Evolutionary conservation across 1,140 invertebrate genomes (phyloP), one percentile per base, ranked within the genome.

Genomic region (Carcinoscorpius rotundicauda): DNA sequence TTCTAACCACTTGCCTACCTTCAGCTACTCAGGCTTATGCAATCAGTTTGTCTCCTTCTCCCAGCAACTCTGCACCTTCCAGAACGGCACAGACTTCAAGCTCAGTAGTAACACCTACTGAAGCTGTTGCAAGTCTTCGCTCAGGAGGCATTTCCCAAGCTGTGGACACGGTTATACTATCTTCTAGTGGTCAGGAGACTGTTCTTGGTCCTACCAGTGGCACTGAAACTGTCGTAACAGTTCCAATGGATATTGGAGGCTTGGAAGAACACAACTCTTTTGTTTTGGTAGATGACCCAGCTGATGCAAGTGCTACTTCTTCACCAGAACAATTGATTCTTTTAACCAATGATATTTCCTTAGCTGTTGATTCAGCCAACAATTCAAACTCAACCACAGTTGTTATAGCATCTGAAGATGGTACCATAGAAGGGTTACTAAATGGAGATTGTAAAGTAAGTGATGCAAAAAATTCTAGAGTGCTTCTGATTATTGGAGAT

Each of bases 1-100:
- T 68, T 10, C 56, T 66, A 68, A 66, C 64, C 6, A 68, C 64
- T 51, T 66, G 64, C 55, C 10, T 55, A 50, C 62, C 67, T 51
- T 50, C 67, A 63, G 60, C 60, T 58, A 50, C 62, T 64, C 66
- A 63, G 62, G 60, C 66, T 59, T 59, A 59, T 63, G 29, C 51
- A 5, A 51, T 64, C 64, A 62, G 58, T 9, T 59, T 60, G 62
- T 60, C 56, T 50, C 65, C 66, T n/a, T 65, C 66, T 10, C 8
- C 8, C n/a, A 55, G 8, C 8, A 55, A 55, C 29, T 29, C 29
- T 29, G 29, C 29, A 29, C 29, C 29, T 55, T 6, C 58, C 62
- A 49, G 5, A 48, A 11, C 64, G 3, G n/a, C 53, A 55, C 53
- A 55, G n/a, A 57, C 62, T 10, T 61, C 64, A 64, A 67, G 64